Conservation (phyloP, 2,888 invertebrate genomes). For the Schizaphis graminum region DNA sequence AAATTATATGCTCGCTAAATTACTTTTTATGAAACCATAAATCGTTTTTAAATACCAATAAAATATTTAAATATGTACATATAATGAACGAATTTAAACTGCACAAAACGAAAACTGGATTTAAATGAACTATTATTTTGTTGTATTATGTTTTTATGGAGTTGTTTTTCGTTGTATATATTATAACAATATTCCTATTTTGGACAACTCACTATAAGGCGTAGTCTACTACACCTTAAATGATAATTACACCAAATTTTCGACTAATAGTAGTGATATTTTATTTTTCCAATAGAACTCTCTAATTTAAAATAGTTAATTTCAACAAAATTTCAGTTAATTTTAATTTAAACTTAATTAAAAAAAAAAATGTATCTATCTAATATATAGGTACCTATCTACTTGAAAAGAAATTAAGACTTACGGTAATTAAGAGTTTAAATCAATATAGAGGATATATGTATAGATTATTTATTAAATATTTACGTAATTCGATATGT, state of each 20-base stretch:
- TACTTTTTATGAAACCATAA: not conserved
- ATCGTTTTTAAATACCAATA: constrained; percentile 6
- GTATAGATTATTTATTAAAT: not conserved
- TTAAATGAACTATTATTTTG: not conserved
- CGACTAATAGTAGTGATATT: not conserved
- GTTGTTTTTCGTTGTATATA: not conserved
- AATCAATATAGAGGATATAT: not conserved
- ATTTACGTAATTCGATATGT: not conserved
- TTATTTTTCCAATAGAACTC: not conserved
- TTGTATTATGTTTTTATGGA: not conserved
- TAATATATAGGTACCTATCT: not conserved
- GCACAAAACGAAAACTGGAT: not conserved
- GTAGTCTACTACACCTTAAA: not conserved
- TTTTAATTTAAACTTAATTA: no score
- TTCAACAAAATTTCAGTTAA: no score
- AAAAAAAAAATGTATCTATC: not conserved
- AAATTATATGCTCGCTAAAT: constrained; percentile 10
- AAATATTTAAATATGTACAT: not conserved
- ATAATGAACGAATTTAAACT: not conserved
- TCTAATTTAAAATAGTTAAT: not conserved
- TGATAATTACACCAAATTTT: not conserved
- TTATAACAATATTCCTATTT: not conserved
- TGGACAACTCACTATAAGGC: not conserved
- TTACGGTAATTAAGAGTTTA: not conserved
- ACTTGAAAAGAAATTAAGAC: not conserved